A percentile compares a stretch with the other conserved stretches of the same genome.
phyloP scores from a whole-genome alignment of 2,113 vertebrate species.

The Oplegnathus fasciatus region DNA sequence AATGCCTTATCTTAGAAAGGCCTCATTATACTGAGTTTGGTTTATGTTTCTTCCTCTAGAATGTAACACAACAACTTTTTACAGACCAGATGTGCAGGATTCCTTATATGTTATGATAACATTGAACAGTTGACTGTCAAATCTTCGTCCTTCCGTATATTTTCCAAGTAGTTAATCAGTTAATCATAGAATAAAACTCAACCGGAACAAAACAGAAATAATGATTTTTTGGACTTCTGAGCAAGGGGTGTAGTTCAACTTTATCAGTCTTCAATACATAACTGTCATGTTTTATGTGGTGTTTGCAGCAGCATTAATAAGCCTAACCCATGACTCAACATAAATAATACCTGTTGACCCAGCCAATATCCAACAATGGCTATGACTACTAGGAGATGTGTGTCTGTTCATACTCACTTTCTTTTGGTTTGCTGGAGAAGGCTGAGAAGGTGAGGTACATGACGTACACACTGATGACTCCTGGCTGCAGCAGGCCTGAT shows the following conservation, averaged over 20 bases:
- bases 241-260: no score
- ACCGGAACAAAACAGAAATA: no score
- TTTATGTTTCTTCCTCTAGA: not conserved
- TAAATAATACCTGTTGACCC: no score
- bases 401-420: slow-evolving; percentile 84
- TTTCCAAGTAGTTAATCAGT: no score
- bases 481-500: slow-evolving; percentile 95
- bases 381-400: not conserved
- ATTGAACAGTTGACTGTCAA: not conserved
- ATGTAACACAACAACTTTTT: not conserved
- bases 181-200: no score
- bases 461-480: slow-evolving; percentile 96
- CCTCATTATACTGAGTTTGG: not conserved
- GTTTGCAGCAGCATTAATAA: no score
- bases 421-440: slow-evolving; percentile 94
- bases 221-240: no score
- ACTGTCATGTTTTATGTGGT: no score
- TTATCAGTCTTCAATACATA: no score
- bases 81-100: not conserved
- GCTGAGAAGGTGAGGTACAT: slow-evolving; percentile 98
- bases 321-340: no score
- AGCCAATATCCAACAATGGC: no score
- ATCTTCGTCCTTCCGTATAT: not conserved
- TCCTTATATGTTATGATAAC: not conserved
- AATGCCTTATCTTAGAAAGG: not conserved